Base-by-base conservation (phyloP, 2,888 invertebrate species). In the Yponomeuta evonymella region DNA sequence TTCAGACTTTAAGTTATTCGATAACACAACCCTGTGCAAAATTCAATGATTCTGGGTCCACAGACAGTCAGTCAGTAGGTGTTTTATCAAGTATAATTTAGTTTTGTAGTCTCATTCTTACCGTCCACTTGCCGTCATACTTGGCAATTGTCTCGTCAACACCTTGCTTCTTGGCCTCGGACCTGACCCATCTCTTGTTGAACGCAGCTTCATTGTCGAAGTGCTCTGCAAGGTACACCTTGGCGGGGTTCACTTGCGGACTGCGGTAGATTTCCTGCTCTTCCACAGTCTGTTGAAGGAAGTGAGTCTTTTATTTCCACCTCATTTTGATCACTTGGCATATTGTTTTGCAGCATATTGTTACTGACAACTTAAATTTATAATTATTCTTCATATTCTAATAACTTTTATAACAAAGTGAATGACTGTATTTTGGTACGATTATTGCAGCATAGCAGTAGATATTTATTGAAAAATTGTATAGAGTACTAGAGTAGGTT, bases 101-200 rank as follows among this genome's bases (percentile, higher is more conserved):
- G 5, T 36, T 36, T 2, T 51, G 12, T 2, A 51, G 12, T 5
- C 12, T 3, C 51, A 15, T 6, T 63, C 48, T 81, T 74, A 92
- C 93, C 82, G 90, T 89, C 95, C 95, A 95, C 76, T 93, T 92
- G 81, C 98, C 99, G 90, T 99, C 98, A 88, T 99, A 99, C 90
- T 98, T 98, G 12, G 98, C 96, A 73, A 98, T 96, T 70, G 96
- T 95, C 73, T 98, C 98, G 76, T 98, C 97, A 1, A 92, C 94
- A 70, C 94, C 95, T 75, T 98, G 97, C 85, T 99, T 99, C 84
- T 97, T 98, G 1, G 99, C 97, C 82, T 96, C 94, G 0, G 99
- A 99, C 75, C 95, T 93, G 0, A 97, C 91, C 99, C 99, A 99
- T 70, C 93, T 94, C 78, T 95, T 95, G 69, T 94, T 94, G 77